Evolutionary conservation across 1,140 invertebrate species (phyloP).

Genomic region (Megathymus violae): DNA sequence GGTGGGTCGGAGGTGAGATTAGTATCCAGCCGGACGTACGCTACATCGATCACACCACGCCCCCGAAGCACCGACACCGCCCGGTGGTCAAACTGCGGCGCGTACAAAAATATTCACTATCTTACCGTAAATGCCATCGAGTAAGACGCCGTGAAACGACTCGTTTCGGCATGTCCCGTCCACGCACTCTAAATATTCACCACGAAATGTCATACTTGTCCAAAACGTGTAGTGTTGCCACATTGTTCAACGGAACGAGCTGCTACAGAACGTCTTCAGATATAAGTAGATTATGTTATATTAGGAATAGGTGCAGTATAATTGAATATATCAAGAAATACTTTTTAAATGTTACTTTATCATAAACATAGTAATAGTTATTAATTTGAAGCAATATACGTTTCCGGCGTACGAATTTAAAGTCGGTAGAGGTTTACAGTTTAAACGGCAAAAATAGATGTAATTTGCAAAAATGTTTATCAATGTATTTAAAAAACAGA

Average conservation of each 20-base stretch:
- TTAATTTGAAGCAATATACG: no score
- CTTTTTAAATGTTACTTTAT: neutral
- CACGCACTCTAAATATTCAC: no score
- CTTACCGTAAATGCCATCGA: slow-evolving; percentile 53
- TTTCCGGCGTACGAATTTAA: no score
- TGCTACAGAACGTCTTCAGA: slow-evolving; percentile 4
- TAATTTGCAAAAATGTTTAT: slow-evolving; percentile 8
- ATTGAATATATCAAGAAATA: slow-evolving; percentile 23
- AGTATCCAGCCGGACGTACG: no score
- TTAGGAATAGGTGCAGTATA: slow-evolving; percentile 28
- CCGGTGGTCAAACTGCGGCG: slow-evolving; percentile 69
- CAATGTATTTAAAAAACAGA: neutral
- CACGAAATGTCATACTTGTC: no score
- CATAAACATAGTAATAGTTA: neutral
- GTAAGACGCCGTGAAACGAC: neutral
- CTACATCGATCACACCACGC: no score
- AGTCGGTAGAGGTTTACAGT: slow-evolving; percentile 19
- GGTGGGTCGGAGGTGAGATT: slow-evolving; percentile 2
- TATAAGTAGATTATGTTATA: slow-evolving; percentile 27
- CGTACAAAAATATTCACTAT: slow-evolving; percentile 61
- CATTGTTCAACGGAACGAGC: neutral
- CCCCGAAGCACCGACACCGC: slow-evolving; percentile 74
- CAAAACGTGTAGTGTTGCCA: no score
- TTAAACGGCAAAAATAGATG: slow-evolving; percentile 4
- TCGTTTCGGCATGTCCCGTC: neutral